These are phyloP conservation scores for Coregonus sp. DNA, from an alignment of 2,797 vertebrate species.

Conservation along the genomic window DNA sequence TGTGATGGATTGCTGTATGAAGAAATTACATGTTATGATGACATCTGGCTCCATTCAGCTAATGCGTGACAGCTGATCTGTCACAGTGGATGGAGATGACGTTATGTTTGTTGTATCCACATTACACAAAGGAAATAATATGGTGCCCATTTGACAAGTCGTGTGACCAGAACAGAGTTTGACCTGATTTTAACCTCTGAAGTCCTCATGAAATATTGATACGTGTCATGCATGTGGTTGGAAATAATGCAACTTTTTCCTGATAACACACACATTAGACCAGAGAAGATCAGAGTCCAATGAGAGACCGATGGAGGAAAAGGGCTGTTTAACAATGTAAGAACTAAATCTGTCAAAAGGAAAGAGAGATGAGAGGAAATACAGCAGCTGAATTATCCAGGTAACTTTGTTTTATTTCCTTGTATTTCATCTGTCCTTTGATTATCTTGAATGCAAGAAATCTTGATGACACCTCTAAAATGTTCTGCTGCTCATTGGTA, in stretches of 20 bases:
- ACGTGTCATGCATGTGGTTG: conserved; percentile 37
- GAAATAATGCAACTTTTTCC: conserved; percentile 6
- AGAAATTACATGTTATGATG: conserved; percentile 1
- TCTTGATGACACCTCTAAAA: too few species aligned
- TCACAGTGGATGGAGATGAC: conserved; percentile 52
- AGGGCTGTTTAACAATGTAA: conserved; percentile 10
- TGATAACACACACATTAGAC: conserved; percentile 16
- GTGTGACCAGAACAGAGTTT: conserved; percentile 47
- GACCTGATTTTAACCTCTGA: conserved; percentile 17
- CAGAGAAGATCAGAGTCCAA: conserved; percentile 30
- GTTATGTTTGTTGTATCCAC: conserved; percentile 59
- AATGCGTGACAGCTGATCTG: conserved; percentile 1
- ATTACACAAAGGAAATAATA: conserved; percentile 71
- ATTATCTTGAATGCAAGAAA: too few species aligned
- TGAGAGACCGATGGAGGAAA: conserved; percentile 27
- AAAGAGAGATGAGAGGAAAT: neutral
- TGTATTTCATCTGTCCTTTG: too few species aligned
- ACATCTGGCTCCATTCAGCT: neutral
- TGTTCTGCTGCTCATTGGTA: too few species aligned
- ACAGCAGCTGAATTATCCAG: neutral
- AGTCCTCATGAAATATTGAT: conserved; percentile 30
- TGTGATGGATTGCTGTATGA: neutral
- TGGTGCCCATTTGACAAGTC: conserved; percentile 43
- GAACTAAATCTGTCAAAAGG: conserved; percentile 3
- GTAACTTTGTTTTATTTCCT: neutral